Percentiles rank a stretch among this genome's conserved stretches.
These are phyloP conservation scores for Troides aeacus DNA, from an alignment of 2,888 invertebrate genomes.

Conservation along the genomic window DNA sequence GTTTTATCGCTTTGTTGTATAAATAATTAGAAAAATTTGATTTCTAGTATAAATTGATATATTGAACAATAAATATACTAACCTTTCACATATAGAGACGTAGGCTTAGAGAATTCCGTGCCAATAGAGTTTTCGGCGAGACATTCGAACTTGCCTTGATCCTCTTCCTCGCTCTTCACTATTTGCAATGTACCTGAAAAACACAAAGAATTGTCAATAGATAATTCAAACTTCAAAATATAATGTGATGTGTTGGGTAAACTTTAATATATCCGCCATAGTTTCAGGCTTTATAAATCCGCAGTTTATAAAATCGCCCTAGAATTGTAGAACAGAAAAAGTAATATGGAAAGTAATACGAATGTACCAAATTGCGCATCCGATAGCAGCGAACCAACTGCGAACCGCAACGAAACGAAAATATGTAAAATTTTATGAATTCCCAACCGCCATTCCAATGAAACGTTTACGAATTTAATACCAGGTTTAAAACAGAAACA, in stretches of 20 bases:
- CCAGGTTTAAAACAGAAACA: slow-evolving; percentile 28
- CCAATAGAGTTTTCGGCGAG: slow-evolving; percentile 96
- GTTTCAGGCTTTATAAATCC: no score
- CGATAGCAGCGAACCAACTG: neutral
- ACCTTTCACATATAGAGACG: slow-evolving; percentile 96
- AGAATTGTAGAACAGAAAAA: no score
- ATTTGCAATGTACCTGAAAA: slow-evolving; percentile 93
- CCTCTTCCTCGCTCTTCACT: slow-evolving; percentile 92
- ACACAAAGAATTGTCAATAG: neutral
- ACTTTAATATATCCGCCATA: neutral
- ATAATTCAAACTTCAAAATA: neutral
- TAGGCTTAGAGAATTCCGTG: slow-evolving; percentile 94
- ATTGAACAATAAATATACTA: slow-evolving; percentile 40
- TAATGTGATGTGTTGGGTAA: neutral
- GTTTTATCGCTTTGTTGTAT: no score
- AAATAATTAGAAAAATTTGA: no score
- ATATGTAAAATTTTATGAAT: slow-evolving; percentile 7
- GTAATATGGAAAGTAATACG: no score
- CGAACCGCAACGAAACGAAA: slow-evolving; percentile 6
- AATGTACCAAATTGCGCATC: no score
- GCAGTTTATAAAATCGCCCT: no score
- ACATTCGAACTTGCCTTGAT: slow-evolving; percentile 98
- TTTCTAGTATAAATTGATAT: neutral
- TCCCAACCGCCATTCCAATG: neutral
- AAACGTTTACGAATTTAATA: slow-evolving; percentile 22